Percentiles rank a stretch among this genome's conserved stretches.
phyloP scores from a whole-genome alignment of 2,888 invertebrate genomes.

The Campoplex capitator region DNA sequence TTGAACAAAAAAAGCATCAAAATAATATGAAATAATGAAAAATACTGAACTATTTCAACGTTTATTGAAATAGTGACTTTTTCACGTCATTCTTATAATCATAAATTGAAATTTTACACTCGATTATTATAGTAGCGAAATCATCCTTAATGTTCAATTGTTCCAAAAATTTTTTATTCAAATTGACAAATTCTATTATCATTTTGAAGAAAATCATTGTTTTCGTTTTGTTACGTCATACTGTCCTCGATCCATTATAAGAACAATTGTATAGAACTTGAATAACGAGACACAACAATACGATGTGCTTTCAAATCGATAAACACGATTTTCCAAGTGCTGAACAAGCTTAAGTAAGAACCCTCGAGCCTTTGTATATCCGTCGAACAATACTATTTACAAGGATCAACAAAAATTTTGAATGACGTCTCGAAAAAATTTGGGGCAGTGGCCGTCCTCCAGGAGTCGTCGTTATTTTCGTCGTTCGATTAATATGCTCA shows the following conservation, averaged over 20 bases:
- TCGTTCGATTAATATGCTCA: neutral
- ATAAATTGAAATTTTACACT: no score
- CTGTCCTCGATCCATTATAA: neutral
- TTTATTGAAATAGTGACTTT: no score
- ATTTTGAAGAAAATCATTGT: neutral
- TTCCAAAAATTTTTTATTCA: neutral
- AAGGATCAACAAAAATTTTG: slow-evolving; percentile 47
- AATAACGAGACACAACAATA: neutral
- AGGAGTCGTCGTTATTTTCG: neutral
- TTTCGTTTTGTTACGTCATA: neutral
- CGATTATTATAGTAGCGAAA: no score
- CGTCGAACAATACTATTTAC: slow-evolving; percentile 26
- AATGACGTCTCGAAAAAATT: slow-evolving; percentile 29
- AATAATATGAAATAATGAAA: no score
- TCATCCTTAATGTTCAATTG: neutral
- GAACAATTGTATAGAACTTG: slow-evolving; percentile 9
- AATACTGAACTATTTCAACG: no score
- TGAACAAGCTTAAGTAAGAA: slow-evolving; percentile 45
- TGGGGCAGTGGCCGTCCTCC: slow-evolving; percentile 3
- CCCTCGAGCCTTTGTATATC: slow-evolving; percentile 15
- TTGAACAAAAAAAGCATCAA: no score
- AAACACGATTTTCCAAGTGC: slow-evolving; percentile 58
- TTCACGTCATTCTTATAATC: no score
- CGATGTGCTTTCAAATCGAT: slow-evolving; percentile 56
- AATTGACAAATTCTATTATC: neutral